Evolutionary conservation across 2,113 vertebrate species (phyloP), one percentile per base, ranked within the genome.

Genomic region (Hiodon alosoides): DNA sequence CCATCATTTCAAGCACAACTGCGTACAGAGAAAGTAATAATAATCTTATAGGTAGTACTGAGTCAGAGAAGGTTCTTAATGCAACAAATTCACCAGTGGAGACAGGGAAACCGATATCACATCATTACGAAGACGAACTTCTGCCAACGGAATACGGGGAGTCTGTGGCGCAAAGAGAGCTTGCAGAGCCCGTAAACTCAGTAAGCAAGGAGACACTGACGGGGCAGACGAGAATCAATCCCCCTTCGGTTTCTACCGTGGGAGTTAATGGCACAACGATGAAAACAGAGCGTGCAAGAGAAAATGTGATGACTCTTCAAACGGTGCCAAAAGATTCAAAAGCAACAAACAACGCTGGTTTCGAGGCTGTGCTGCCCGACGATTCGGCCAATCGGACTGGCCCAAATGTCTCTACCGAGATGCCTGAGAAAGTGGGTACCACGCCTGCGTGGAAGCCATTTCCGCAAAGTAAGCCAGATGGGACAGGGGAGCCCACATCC

Each of bases 401-500:
- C 13, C 31, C 31, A 57, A 55, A 75, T 5, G 31, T 54, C 9
- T 70, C 67, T 31, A 48, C 11, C 13, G 58, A 11, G 2, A 54
- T 11, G 17, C 8, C n/a, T 13, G 46, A 74, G 67, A 59, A 48
- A 59, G 17, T 50, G 16, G 48, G 51, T 68, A 52, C 67, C 10
- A 53, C 77, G 10, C 3, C 55, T 13, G 48, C 52, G 31, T 57
- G 54, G 51, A 68, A 16, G 9, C 4, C 59, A 9, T 10, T 58
- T 11, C 57, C 50, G 47, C 75, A 76, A 64, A 70, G 71, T 53
- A 6, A 60, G 57, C 17, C 57, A 51, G 55, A 59, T 17, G n/a
- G 3, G 4, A 31, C 58, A 55, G 17, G 50, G n/a, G 59, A 31
- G 57, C 11, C 17, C 54, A 46, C 52, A 57, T 51, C 31, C 16